These are phyloP conservation scores for Criorhina ranunculi DNA, from an alignment of 2,888 invertebrate species.

Conservation along the genomic window DNA sequence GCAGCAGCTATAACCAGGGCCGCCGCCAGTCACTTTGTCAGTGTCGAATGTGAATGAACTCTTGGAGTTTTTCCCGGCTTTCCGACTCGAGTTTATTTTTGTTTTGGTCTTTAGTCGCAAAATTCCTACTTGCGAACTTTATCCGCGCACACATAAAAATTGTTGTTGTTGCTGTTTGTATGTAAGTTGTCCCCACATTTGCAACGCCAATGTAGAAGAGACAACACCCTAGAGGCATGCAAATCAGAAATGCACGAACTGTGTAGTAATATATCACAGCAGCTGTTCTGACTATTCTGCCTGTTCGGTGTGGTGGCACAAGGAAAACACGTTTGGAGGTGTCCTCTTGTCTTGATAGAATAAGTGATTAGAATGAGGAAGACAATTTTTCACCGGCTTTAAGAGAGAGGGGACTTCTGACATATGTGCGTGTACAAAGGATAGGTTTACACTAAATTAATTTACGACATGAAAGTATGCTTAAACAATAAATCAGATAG, in stretches of 20 bases:
- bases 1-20: slow-evolving; percentile 9
- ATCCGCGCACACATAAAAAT: slow-evolving; percentile 9
- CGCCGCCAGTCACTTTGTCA: slow-evolving; percentile 43
- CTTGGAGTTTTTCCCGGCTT: slow-evolving; percentile 40
- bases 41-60: slow-evolving; percentile 60
- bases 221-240: slow-evolving; percentile 26
- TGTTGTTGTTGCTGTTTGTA: neutral
- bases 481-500: neutral
- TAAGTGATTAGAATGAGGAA: slow-evolving; percentile 43
- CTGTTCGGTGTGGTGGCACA: slow-evolving; percentile 14
- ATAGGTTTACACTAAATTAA: neutral
- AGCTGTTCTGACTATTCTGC: slow-evolving; percentile 31
- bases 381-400: slow-evolving; percentile 9
- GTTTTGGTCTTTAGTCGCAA: slow-evolving; percentile 29
- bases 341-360: slow-evolving; percentile 37
- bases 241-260: slow-evolving; percentile 37
- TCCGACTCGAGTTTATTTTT: slow-evolving; percentile 40
- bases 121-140: slow-evolving; percentile 34
- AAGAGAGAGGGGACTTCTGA: neutral
- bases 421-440: neutral
- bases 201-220: neutral
- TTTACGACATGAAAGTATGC: neutral
- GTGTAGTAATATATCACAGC: slow-evolving; percentile 37
- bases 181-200: slow-evolving; percentile 10
- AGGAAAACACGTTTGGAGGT: slow-evolving; percentile 29